These are phyloP conservation scores for Stichodactyla helianthus DNA, from an alignment of 64 coral and sea anemone genomes.

Conservation along the genomic window DNA sequence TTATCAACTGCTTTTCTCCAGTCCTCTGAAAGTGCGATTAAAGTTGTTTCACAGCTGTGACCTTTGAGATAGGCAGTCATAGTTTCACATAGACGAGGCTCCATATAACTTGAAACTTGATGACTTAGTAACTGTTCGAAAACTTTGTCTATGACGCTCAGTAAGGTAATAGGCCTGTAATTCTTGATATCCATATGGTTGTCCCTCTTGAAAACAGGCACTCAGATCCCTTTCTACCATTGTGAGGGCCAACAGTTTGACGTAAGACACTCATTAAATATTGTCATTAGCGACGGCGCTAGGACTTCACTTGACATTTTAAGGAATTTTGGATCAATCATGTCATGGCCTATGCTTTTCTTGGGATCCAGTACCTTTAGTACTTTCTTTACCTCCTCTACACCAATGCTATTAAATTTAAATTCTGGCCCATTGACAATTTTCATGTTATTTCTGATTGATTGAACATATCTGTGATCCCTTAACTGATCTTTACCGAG, in stretches of 20 bases:
- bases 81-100: not conserved
- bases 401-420: not conserved
- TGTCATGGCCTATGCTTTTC: not conserved
- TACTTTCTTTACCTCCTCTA: not conserved
- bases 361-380: not conserved
- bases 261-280: not conserved
- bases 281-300: not conserved
- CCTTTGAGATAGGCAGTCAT: not conserved
- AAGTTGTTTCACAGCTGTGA: not conserved
- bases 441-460: not conserved
- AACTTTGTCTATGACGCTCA: constrained; percentile 9
- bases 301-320: not conserved
- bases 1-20: not conserved
- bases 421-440: not conserved
- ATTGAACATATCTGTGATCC: not conserved
- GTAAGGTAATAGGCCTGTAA: not conserved
- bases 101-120: not conserved
- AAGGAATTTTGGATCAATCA: not conserved
- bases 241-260: not conserved
- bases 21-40: not conserved
- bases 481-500: not conserved
- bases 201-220: not conserved
- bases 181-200: not conserved
- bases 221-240: not conserved
- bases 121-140: constrained; percentile 9